phyloP scores from a whole-genome alignment of 2,888 invertebrate species.

The Patella depressa region DNA sequence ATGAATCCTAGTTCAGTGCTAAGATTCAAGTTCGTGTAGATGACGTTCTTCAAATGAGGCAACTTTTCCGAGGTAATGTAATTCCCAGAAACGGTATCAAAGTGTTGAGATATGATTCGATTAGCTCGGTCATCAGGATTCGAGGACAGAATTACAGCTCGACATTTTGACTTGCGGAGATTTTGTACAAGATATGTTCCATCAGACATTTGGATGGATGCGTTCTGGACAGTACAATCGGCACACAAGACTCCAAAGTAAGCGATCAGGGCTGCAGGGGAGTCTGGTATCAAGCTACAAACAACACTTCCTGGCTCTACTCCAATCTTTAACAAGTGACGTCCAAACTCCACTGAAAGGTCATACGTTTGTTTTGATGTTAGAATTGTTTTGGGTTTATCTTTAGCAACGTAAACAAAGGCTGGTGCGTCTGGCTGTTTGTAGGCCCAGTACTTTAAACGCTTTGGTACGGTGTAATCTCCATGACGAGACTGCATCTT shows the following conservation, averaged over 20 bases:
- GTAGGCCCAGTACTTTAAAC: constrained; percentile 12
- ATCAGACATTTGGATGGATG: background rate
- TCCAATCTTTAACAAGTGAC: background rate
- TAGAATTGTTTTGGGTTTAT: background rate
- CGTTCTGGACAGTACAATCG: background rate
- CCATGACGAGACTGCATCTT: no score
- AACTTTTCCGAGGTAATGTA: background rate
- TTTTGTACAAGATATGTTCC: constrained; percentile 14
- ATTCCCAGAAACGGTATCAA: background rate
- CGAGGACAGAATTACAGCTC: background rate
- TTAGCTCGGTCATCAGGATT: background rate
- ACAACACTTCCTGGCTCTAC: constrained; percentile 11
- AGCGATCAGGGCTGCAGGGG: constrained; percentile 9
- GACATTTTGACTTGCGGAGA: background rate
- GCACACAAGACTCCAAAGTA: constrained; percentile 16
- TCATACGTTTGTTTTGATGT: constrained; percentile 7
- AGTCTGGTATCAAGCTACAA: constrained; percentile 13
- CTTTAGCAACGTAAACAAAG: constrained; percentile 12
- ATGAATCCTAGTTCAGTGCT: background rate
- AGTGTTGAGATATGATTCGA: background rate
- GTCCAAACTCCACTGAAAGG: background rate
- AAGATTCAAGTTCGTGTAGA: background rate
- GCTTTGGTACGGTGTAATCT: constrained; percentile 8
- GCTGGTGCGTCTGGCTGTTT: background rate
- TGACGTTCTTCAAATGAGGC: background rate